These are phyloP conservation scores for Cheilosia impressa DNA, from an alignment of 2,888 invertebrate species.

Conservation along the genomic window DNA sequence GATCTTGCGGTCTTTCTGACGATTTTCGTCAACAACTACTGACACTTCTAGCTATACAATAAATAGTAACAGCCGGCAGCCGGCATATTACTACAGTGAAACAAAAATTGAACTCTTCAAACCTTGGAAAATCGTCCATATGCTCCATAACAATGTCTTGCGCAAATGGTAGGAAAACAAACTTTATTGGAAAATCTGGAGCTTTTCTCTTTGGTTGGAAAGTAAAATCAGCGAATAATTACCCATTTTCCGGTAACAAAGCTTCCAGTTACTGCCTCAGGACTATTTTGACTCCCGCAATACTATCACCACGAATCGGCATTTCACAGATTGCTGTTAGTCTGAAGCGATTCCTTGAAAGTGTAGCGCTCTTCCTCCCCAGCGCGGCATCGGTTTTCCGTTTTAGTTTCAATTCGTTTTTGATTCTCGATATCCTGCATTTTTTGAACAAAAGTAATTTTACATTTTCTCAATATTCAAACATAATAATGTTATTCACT, in stretches of 20 bases:
- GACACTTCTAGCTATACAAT: no score
- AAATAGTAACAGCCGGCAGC: background rate
- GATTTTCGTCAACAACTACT: no score
- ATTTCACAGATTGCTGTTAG: slow-evolving; percentile 48
- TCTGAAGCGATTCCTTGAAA: slow-evolving; percentile 65
- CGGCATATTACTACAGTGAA: slow-evolving; percentile 16
- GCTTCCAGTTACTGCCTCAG: slow-evolving; percentile 56
- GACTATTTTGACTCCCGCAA: slow-evolving; percentile 44
- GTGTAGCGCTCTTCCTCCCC: slow-evolving; percentile 61
- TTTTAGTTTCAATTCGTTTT: slow-evolving; percentile 70
- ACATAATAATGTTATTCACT: background rate
- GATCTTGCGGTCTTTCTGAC: no score
- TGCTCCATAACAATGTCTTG: slow-evolving; percentile 47
- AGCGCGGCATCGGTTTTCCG: slow-evolving; percentile 64
- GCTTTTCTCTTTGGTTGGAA: slow-evolving; percentile 47
- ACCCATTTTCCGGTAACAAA: slow-evolving; percentile 51
- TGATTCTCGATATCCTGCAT: slow-evolving; percentile 65
- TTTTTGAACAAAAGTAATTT: slow-evolving; percentile 63
- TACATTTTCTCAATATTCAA: background rate
- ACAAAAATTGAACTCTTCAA: background rate
- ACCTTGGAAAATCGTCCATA: slow-evolving; percentile 42
- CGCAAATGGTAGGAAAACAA: slow-evolving; percentile 59
- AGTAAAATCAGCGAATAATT: slow-evolving; percentile 26
- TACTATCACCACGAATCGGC: slow-evolving; percentile 45
- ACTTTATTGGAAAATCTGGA: slow-evolving; percentile 49